Evolutionary conservation across 2,888 invertebrate genomes (phyloP).

Genomic region (Scaeva pyrastri): DNA sequence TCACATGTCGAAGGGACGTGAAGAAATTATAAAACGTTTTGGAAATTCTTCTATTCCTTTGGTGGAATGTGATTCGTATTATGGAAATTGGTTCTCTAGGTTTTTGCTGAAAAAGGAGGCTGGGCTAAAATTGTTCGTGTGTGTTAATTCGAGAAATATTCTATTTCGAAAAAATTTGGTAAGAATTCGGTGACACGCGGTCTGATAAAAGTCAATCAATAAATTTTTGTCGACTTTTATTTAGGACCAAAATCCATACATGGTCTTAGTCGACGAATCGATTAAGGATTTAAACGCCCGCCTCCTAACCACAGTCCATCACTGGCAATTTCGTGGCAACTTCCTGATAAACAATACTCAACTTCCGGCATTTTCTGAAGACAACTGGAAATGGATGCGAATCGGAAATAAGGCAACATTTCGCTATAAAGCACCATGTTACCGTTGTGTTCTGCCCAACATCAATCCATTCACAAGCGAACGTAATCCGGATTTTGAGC

Average conservation of each 20-base stretch:
- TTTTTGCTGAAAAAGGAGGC: slow-evolving; percentile 83
- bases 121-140: slow-evolving; percentile 86
- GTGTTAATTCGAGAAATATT: slow-evolving; percentile 83
- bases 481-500: slow-evolving; percentile 87
- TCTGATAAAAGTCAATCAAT: too few species aligned
- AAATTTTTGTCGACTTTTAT: background rate
- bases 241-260: slow-evolving; percentile 77
- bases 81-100: slow-evolving; percentile 90
- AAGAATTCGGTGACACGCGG: too few species aligned
- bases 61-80: slow-evolving; percentile 89
- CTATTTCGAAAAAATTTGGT: slow-evolving; percentile 76
- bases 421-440: slow-evolving; percentile 80
- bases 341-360: slow-evolving; percentile 86
- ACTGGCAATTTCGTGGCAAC: slow-evolving; percentile 88
- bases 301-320: slow-evolving; percentile 84
- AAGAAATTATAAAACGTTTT: slow-evolving; percentile 83
- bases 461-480: slow-evolving; percentile 88
- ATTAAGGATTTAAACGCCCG: slow-evolving; percentile 88
- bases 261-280: slow-evolving; percentile 88
- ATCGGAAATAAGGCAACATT: slow-evolving; percentile 85
- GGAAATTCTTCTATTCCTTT: slow-evolving; percentile 84
- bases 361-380: slow-evolving; percentile 87
- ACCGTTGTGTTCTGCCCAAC: slow-evolving; percentile 88
- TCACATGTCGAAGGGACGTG: slow-evolving; percentile 79
- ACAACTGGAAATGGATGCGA: slow-evolving; percentile 89